Evolutionary conservation across 2,888 invertebrate species (phyloP), one percentile per base, ranked within the genome.

Genomic region (Phalera bucephala): DNA sequence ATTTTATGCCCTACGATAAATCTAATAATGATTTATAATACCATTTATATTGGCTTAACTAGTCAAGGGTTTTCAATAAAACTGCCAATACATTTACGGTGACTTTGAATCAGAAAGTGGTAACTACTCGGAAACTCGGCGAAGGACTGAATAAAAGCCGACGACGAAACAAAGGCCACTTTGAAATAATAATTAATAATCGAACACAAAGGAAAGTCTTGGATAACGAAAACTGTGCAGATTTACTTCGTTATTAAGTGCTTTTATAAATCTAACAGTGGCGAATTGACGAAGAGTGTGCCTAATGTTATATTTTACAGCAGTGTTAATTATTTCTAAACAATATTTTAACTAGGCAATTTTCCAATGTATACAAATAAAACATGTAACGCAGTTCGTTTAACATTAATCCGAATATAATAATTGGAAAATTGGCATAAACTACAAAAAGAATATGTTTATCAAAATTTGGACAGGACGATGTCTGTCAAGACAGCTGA

Each of bases 141-240:
- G 52, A 55, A 57, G 46, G 56, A 52, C 36, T 59, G 62, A 63
- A 64, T 64, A 64, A 65, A 68, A 72, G 64, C 60, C 66, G 64
- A 60, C 64, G 54, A 59, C 55, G 56, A 60, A 72, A 79, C 77
- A 78, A 79, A 70, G 65, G 72, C 58, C 61, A 64, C 67, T 66
- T 52, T 56, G 41, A 67, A 68, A 68, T 70, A 71, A 70, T 75
- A 79, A 81, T 80, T 80, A 78, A 80, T 81, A 74, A 79, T 72
- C 70, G 70, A 77, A 75, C 64, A 76, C 73, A 79, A 79, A 68
- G 72, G 68, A 67, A 69, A 52, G 36, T 51, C 59, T 63, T 62
- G 54, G 61, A 66, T 46, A 56, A 65, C 68, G 70, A 66, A 71
- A 72, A 65, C n/a, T 57, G 9, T 53, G 45, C 42, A 45, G 42